A percentile compares a stretch with the other conserved stretches of the same genome.
phyloP scores from a whole-genome alignment of 1,140 invertebrate species.

The Planococcus citri region DNA sequence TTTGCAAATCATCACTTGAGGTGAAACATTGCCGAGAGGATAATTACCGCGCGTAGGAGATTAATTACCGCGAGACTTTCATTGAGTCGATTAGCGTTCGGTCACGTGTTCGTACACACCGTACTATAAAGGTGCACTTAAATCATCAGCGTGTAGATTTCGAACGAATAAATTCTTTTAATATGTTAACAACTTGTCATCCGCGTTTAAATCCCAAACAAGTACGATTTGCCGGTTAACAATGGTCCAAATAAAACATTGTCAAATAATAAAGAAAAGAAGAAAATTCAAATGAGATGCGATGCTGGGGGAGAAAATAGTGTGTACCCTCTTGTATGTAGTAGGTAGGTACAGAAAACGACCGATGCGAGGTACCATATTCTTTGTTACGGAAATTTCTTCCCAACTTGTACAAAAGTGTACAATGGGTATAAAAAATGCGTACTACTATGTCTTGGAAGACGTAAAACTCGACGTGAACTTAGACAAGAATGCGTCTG shows the following conservation, averaged over 20 bases:
- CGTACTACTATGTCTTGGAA: conserved; percentile 2
- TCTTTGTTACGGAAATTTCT: not conserved
- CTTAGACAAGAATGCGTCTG: not conserved
- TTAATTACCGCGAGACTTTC: not conserved
- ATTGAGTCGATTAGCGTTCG: not conserved
- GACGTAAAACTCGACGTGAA: not conserved
- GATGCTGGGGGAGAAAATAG: too few relatives aligned
- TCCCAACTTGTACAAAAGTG: not conserved
- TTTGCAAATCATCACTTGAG: too few relatives aligned
- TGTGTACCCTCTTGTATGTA: too few relatives aligned
- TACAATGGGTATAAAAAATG: not conserved
- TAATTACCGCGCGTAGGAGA: not conserved
- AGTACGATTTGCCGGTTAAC: too few relatives aligned
- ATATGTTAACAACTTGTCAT: not conserved
- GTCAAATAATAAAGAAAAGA: too few relatives aligned
- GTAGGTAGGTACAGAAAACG: too few relatives aligned
- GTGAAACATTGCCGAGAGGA: too few relatives aligned
- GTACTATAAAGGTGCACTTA: not conserved
- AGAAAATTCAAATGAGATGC: too few relatives aligned
- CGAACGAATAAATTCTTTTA: too few relatives aligned
- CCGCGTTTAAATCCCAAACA: not conserved
- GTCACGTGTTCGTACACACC: too few relatives aligned
- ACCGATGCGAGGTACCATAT: too few relatives aligned
- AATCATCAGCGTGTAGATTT: not conserved
- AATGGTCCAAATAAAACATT: too few relatives aligned